Evolutionary conservation across 2,888 invertebrate species (phyloP), one percentile per base, ranked within the genome.

Genomic region (Troides helena): DNA sequence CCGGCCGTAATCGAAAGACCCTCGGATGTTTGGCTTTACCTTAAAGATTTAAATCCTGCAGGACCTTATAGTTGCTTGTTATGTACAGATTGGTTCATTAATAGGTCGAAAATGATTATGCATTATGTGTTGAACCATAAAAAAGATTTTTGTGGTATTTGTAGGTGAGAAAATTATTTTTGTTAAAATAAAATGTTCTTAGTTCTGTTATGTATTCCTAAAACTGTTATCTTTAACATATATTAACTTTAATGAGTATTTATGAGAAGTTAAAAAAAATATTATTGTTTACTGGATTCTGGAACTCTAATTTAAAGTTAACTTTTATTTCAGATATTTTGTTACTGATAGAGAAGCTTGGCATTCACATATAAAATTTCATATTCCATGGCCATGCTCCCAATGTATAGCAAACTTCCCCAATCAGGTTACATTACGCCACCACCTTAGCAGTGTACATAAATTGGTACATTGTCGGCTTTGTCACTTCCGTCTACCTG

Each of bases 121-220:
- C 93, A 93, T 72, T 93, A 93, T 75, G 81, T 92, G n/a, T 75
- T 93, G n/a, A 91, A 93, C 74, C 93, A 93, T 69, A 90, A 88
- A 71, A 93, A 92, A 76, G 92, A 92, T 73, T 93, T 86, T 74
- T 93, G 93, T 80, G 92, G 93, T 12, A 92, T 93, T 70, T 93
- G 93, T 81, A 87, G 92, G 93, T 91, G 73, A 79, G 81, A 64
- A 30, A 36, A 30, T 60, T 3, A 8, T 36, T 36, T 61, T 56
- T 56, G 5, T 56, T 21, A 56, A 8, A 56, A 56, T 2, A 53
- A 18, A 53, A 5, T 14, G 6, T 18, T 30, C n/a, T 53, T 53
- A 53, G 8, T 56, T 56, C 8, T 56, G 2, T 56, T 8, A 46
- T n/a, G 7, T n/a, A 56, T 56, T 56, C 5, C 21, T 56, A 0